phyloP scores from a whole-genome alignment of 2,888 invertebrate genomes.

The Choreutis nemorana region DNA sequence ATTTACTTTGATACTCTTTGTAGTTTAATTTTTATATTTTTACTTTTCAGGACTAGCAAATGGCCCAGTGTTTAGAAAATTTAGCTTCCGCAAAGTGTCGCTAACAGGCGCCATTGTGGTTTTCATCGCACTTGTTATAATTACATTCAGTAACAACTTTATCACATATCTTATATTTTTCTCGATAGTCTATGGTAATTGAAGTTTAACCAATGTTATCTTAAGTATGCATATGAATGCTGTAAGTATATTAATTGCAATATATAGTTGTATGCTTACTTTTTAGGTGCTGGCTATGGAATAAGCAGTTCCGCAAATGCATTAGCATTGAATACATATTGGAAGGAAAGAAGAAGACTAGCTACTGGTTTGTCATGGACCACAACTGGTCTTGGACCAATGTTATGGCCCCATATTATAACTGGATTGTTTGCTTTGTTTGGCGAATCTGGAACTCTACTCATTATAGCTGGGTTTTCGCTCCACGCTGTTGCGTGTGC shows the following conservation, averaged over 20 bases:
- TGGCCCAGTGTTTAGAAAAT: constrained; percentile 74
- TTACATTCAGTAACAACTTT: constrained; percentile 71
- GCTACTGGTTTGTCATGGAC: constrained; percentile 78
- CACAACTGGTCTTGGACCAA: constrained; percentile 75
- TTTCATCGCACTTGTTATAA: constrained; percentile 65
- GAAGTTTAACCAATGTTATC: neutral
- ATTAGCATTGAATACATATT: constrained; percentile 77
- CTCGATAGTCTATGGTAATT: constrained; percentile 74
- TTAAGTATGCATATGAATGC: neutral
- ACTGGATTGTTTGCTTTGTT: constrained; percentile 68
- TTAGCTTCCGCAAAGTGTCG: constrained; percentile 73
- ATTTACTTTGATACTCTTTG: too few species aligned
- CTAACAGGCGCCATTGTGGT: constrained; percentile 68
- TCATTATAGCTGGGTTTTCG: constrained; percentile 72
- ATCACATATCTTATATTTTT: constrained; percentile 69
- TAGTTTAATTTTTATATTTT: too few species aligned
- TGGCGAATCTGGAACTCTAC: constrained; percentile 71
- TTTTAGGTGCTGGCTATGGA: constrained; percentile 69
- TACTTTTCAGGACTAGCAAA: constrained; percentile 69
- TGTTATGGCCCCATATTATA: constrained; percentile 75
- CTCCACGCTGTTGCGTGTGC: constrained; percentile 74
- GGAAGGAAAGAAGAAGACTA: constrained; percentile 72
- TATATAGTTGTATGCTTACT: constrained; percentile 4
- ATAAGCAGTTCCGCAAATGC: constrained; percentile 74
- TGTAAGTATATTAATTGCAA: neutral